Conservation (phyloP, 2,113 vertebrate genomes). For the Numenius arquata region DNA sequence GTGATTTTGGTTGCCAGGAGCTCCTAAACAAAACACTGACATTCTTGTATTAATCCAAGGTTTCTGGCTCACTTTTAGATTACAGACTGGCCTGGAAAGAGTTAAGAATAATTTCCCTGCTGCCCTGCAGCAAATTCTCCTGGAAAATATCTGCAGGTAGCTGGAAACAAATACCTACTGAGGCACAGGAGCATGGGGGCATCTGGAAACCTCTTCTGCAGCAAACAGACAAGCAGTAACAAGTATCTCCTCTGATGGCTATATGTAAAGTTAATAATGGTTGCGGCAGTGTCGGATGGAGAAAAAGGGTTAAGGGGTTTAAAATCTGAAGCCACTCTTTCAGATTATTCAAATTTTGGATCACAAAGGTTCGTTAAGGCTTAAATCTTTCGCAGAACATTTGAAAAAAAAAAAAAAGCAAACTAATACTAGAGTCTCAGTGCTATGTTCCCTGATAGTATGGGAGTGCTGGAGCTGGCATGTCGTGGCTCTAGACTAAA, state of each 20-base stretch:
- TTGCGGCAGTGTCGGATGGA: background rate
- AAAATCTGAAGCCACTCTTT: background rate
- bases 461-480: background rate
- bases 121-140: background rate
- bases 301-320: background rate
- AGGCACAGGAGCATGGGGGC: background rate
- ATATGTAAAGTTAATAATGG: background rate
- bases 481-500: background rate
- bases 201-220: background rate
- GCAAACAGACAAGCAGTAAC: background rate
- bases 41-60: background rate
- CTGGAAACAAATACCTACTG: background rate
- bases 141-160: background rate
- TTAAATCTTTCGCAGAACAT: background rate
- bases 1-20: background rate
- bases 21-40: background rate
- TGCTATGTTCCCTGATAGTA: background rate
- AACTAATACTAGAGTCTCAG: background rate
- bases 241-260: background rate
- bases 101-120: background rate
- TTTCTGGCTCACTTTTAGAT: background rate
- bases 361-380: background rate
- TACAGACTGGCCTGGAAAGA: background rate
- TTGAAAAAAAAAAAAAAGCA: background rate
- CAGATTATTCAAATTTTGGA: background rate